Conservation (phyloP, 2,888 invertebrate species). For the Hyposoter didymator region DNA sequence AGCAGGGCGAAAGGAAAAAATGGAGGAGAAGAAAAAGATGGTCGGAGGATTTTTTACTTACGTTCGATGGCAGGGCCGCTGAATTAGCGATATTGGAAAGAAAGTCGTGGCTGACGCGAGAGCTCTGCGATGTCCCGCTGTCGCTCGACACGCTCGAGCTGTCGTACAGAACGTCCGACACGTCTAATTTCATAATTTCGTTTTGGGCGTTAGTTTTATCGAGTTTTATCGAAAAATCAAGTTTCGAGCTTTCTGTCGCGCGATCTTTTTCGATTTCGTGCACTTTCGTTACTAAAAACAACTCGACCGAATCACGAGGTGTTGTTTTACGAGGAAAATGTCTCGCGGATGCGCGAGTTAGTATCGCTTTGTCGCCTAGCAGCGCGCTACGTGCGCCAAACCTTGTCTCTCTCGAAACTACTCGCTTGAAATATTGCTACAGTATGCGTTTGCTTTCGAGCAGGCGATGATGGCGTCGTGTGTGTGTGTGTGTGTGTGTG, state of each 20-base stretch:
- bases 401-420: constrained; percentile 75
- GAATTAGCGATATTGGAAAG: constrained; percentile 80
- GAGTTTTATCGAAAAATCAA: background rate
- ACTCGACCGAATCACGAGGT: background rate
- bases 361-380: background rate
- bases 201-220: background rate
- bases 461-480: background rate
- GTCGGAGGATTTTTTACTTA: constrained; percentile 72
- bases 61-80: constrained; percentile 76
- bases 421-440: constrained; percentile 65
- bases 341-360: background rate
- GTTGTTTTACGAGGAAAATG: background rate
- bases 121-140: constrained; percentile 86
- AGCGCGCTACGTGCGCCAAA: constrained; percentile 12
- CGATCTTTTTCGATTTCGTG: background rate
- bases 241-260: background rate
- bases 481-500: constrained; percentile 16
- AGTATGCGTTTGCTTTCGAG: constrained; percentile 16
- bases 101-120: constrained; percentile 85
- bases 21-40: background rate
- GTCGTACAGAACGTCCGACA: constrained; percentile 87
- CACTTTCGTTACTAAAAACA: background rate
- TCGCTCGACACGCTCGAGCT: constrained; percentile 87
- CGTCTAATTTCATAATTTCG: constrained; percentile 86
- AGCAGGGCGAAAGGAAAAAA: no score